Base-by-base conservation (phyloP, 1,140 invertebrate species). In the Schlechtendalia chinensis region DNA sequence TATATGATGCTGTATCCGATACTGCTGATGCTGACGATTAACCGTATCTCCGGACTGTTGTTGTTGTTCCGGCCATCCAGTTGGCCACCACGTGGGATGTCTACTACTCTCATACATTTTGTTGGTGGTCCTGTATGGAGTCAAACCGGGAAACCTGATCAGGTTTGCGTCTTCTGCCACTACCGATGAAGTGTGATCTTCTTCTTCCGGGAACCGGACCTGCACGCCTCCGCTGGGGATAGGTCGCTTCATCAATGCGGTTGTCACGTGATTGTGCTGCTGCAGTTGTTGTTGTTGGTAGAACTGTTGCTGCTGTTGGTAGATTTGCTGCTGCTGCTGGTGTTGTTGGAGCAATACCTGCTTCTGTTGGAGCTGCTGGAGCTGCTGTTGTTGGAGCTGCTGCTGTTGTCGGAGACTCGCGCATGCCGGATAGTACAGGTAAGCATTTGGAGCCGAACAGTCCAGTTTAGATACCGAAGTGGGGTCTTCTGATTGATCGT, bases 81-180 rank as follows among this genome's bases (percentile, higher is more conserved):
- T 77, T 3, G 75, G 75, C 75, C 75, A 79, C 75, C 75, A 79
- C 24, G 75, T 79, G 6, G 75, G 75, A 32, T 79, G 75, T 14
- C 75, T 59, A 39, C 75, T 79, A 39, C 75, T 79, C 45, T 79
- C 75, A 58, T 63, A 79, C 75, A 79, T 79, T 39, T 79, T 79
- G 16, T 79, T 79, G 4, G 56, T 79, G 54, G 75, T 79, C 10
- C 56, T n/a, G 22, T 79, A 79, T 39, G 75, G 75, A 1, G 69
- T 47, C 11, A 39, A 14, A 11, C 75, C 58, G 0, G 75, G 75
- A 24, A 79, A 79, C 39, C 75, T 17, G 10, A 79, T 29, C 32
- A 63, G 39, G 17, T 79, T 79, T 0, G 4, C 39, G 39, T 5
- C 45, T 54, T 77, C 53, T 0, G 27, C 32, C 14, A 0, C 22